These are phyloP conservation scores for Anguilla megastoma DNA, from an alignment of 2,797 vertebrate genomes.

Conservation along the genomic window DNA sequence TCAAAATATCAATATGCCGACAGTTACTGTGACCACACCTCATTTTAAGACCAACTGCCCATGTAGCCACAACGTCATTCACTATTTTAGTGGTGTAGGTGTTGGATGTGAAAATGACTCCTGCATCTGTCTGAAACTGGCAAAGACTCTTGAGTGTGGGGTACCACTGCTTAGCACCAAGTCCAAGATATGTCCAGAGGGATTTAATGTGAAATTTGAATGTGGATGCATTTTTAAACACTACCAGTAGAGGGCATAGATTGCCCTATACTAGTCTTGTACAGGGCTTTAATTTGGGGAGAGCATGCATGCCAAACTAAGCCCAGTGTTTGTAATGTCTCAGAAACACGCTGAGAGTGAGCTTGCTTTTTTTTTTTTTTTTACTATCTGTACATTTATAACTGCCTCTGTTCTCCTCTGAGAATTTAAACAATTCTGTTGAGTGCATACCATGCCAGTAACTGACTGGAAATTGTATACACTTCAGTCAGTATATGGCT, in stretches of 20 bases:
- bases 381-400: neutral
- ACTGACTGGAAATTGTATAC: neutral
- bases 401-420: neutral
- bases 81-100: too few species aligned
- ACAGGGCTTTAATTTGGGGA: neutral
- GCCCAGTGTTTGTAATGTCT: neutral
- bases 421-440: neutral
- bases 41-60: too few species aligned
- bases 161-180: too few species aligned
- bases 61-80: too few species aligned
- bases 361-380: neutral
- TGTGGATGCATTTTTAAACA: neutral
- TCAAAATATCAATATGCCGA: too few species aligned
- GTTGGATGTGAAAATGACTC: too few species aligned
- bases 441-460: neutral
- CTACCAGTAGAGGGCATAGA: neutral
- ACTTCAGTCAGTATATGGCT: neutral
- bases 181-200: too few species aligned
- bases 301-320: neutral
- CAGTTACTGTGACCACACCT: too few species aligned
- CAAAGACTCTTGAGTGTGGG: too few species aligned
- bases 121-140: too few species aligned
- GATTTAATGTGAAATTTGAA: neutral
- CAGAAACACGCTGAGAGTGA: neutral
- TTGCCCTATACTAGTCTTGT: neutral